Percentiles rank a stretch among this genome's conserved stretches.
phyloP scores from a whole-genome alignment of 2,888 invertebrate genomes.

The Pycnomerus fuliginosus region DNA sequence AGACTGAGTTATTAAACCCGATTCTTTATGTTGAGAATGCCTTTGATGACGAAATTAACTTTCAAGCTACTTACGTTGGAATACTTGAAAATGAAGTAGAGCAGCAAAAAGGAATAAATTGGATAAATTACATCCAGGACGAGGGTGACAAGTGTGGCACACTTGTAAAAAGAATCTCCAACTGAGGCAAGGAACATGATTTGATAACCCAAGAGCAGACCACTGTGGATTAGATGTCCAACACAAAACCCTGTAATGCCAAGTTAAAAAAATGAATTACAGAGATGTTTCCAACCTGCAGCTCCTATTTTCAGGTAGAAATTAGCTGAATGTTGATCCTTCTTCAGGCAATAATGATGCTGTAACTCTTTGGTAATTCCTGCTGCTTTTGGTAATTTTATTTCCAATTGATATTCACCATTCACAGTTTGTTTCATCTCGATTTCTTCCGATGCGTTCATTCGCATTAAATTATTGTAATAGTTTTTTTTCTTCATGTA shows the following conservation, averaged over 20 bases:
- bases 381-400: slow-evolving; percentile 49
- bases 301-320: slow-evolving; percentile 75
- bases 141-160: slow-evolving; percentile 62
- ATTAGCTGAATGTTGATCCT: slow-evolving; percentile 70
- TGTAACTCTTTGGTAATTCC: slow-evolving; percentile 51
- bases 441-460: slow-evolving; percentile 32
- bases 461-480: slow-evolving; percentile 36
- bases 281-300: slow-evolving; percentile 55
- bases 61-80: slow-evolving; percentile 76
- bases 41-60: too few species aligned
- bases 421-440: slow-evolving; percentile 39
- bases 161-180: slow-evolving; percentile 59
- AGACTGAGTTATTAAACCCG: too few species aligned
- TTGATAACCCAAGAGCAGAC: slow-evolving; percentile 68
- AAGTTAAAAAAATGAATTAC: neutral
- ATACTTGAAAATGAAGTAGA: slow-evolving; percentile 80
- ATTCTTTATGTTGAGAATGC: too few species aligned
- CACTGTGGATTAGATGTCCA: slow-evolving; percentile 74
- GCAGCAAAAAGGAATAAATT: slow-evolving; percentile 70
- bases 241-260: slow-evolving; percentile 68
- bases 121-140: slow-evolving; percentile 70
- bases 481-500: slow-evolving; percentile 57
- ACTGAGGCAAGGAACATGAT: slow-evolving; percentile 61
- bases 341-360: slow-evolving; percentile 65
- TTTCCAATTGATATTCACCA: slow-evolving; percentile 40